Conservation (phyloP, 1,140 invertebrate genomes). For the Leucophenga varia region DNA sequence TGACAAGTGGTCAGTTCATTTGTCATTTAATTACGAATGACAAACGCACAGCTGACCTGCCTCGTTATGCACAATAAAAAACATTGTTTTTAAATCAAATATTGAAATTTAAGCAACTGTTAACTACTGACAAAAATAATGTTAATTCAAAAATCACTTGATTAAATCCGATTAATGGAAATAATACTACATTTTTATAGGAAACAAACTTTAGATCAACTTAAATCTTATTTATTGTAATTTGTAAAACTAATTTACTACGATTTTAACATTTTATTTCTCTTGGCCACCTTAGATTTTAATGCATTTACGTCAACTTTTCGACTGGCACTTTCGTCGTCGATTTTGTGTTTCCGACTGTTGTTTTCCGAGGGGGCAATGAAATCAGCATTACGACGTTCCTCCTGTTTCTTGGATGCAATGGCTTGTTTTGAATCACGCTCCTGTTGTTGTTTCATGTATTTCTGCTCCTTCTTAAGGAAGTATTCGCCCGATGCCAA, state of each 20-base stretch:
- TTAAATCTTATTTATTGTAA: background rate
- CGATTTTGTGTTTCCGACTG: slow-evolving; percentile 21
- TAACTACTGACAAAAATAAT: too few relatives aligned
- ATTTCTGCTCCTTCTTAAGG: slow-evolving; percentile 81
- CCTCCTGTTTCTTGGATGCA: slow-evolving; percentile 71
- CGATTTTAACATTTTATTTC: slow-evolving; percentile 31
- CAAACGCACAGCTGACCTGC: too few relatives aligned
- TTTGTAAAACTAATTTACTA: background rate
- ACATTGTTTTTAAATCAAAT: too few relatives aligned
- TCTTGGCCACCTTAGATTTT: slow-evolving; percentile 44
- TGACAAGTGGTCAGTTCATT: too few relatives aligned
- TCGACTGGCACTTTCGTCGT: slow-evolving; percentile 13
- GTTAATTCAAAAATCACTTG: too few relatives aligned
- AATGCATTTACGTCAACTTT: slow-evolving; percentile 41
- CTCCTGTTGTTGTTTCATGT: slow-evolving; percentile 70
- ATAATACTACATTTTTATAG: background rate
- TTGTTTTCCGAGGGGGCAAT: slow-evolving; percentile 67
- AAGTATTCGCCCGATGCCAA: slow-evolving; percentile 97
- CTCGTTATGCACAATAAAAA: too few relatives aligned
- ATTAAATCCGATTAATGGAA: background rate
- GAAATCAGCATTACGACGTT: slow-evolving; percentile 78
- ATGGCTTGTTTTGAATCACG: slow-evolving; percentile 73
- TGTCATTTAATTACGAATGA: too few relatives aligned
- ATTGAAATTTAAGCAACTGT: too few relatives aligned
- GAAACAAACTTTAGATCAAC: background rate